Conservation (phyloP, 35 echinoderm and acorn worm genomes). For the Heliocidaris erythrogramma region DNA sequence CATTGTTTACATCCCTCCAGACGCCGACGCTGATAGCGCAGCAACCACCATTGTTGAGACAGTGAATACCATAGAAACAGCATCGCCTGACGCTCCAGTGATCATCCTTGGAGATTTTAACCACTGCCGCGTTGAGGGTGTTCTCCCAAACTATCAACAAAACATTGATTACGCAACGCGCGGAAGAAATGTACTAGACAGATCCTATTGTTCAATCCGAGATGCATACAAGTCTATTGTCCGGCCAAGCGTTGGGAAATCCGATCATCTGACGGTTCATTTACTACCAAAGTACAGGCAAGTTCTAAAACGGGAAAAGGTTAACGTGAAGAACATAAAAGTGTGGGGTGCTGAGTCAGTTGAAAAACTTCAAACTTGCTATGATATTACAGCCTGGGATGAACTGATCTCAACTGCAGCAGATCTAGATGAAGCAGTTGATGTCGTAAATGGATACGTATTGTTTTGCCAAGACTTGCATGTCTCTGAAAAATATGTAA, state of each 20-base stretch:
- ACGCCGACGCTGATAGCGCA: slow-evolving; percentile 35
- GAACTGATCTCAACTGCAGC: neutral
- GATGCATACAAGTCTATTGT: slow-evolving; percentile 46
- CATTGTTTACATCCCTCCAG: slow-evolving; percentile 39
- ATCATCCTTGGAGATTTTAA: too few relatives aligned
- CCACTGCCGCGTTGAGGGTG: slow-evolving; percentile 37
- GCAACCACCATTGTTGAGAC: neutral
- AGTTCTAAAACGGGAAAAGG: slow-evolving; percentile 27
- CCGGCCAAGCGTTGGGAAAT: slow-evolving; percentile 24
- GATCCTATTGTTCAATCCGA: slow-evolving; percentile 28
- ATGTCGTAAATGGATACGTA: neutral
- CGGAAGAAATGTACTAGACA: slow-evolving; percentile 39
- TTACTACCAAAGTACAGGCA: slow-evolving; percentile 44
- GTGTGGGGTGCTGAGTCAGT: slow-evolving; percentile 4
- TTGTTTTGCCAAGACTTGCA: slow-evolving; percentile 28
- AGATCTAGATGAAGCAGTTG: slow-evolving; percentile 23
- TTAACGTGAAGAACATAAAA: slow-evolving; percentile 28
- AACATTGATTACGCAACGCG: slow-evolving; percentile 21
- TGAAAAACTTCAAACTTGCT: slow-evolving; percentile 46
- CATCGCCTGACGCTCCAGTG: slow-evolving; percentile 23
- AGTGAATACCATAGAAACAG: neutral
- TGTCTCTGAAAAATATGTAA: neutral
- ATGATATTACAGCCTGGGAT: slow-evolving; percentile 34
- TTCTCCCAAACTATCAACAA: slow-evolving; percentile 40
- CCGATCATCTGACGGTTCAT: slow-evolving; percentile 38